Conservation (phyloP, 2,888 invertebrate species). For the Celastrina argiolus region DNA sequence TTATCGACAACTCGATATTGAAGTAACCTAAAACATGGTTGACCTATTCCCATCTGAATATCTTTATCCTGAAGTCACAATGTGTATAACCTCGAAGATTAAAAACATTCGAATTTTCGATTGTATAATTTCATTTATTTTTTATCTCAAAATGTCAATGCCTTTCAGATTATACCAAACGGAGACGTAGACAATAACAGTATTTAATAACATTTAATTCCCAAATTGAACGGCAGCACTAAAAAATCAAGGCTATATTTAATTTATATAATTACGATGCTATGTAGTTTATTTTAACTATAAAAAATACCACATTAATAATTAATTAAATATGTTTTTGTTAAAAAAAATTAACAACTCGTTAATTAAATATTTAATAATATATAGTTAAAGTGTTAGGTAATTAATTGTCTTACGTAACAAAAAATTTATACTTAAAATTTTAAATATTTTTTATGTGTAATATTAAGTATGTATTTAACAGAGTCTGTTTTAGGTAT, state of each 20-base stretch:
- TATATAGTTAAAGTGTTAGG: not conserved
- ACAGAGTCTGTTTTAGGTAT: too few relatives aligned
- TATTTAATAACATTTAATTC: constrained; percentile 6
- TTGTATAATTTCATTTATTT: not conserved
- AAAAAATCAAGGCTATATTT: constrained; percentile 2
- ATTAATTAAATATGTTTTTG: not conserved
- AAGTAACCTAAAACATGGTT: too few relatives aligned
- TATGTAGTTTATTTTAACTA: not conserved
- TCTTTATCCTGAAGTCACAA: not conserved
- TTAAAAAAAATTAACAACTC: not conserved
- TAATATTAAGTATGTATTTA: too few relatives aligned
- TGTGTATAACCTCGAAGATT: not conserved
- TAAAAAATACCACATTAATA: not conserved
- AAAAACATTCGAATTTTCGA: not conserved
- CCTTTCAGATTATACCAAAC: not conserved
- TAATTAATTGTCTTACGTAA: not conserved
- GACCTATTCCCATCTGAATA: too few relatives aligned
- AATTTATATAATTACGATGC: not conserved
- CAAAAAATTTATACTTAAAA: not conserved
- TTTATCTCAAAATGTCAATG: not conserved
- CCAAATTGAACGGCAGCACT: not conserved
- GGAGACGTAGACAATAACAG: not conserved
- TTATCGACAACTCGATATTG: constrained; percentile 7
- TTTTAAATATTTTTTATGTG: too few relatives aligned
- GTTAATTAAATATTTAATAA: not conserved